Evolutionary conservation across 1,140 invertebrate genomes (phyloP).

Genomic region (Protaetia brevitarsis): DNA sequence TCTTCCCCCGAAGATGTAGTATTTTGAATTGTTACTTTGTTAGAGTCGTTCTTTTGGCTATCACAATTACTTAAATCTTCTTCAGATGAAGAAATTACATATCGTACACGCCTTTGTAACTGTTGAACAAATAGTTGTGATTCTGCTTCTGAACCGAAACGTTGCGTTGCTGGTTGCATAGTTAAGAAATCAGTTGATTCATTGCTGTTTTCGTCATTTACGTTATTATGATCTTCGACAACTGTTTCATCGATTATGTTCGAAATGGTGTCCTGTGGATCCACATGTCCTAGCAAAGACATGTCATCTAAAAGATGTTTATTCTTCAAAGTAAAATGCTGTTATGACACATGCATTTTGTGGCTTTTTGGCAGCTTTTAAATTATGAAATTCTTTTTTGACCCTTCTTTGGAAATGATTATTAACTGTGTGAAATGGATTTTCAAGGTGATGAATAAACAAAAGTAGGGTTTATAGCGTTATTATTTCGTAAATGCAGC

Average conservation of each 20-base stretch:
- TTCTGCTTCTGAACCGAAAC: slow-evolving; percentile 1
- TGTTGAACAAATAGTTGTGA: slow-evolving; percentile 8
- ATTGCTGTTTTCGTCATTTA: neutral
- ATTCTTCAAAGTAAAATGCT: no score
- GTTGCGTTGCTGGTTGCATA: slow-evolving; percentile 5
- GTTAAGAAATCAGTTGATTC: slow-evolving; percentile 13
- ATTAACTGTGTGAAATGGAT: no score
- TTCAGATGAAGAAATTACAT: neutral
- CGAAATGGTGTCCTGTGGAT: neutral
- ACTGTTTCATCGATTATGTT: neutral
- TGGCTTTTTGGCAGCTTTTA: no score
- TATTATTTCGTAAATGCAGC: no score
- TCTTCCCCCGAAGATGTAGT: neutral
- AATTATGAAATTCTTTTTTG: no score
- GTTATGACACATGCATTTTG: no score
- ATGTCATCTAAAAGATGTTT: neutral
- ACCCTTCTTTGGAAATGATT: no score
- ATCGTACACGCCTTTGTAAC: neutral
- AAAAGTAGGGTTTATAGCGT: no score
- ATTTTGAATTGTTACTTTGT: neutral
- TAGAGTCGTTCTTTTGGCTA: neutral
- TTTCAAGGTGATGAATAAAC: no score
- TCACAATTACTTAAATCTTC: neutral
- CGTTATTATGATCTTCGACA: neutral
- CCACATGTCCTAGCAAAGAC: neutral